Evolutionary conservation across 1,140 invertebrate genomes (phyloP).

Genomic region (Procambarus clarkii): DNA sequence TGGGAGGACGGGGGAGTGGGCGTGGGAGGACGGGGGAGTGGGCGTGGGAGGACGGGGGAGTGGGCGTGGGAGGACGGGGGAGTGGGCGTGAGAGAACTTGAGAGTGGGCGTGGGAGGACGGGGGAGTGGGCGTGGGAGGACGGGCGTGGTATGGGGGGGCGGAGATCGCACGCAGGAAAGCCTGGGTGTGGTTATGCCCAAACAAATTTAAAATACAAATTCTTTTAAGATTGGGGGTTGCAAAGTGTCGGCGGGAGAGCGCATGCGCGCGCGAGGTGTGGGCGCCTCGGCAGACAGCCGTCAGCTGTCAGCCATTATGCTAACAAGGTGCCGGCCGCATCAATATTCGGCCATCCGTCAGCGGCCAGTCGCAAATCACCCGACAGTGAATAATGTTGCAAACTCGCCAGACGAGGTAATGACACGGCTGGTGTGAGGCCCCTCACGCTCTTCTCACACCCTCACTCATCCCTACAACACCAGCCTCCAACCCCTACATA

Average conservation of each 20-base stretch:
- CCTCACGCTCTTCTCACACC: not conserved
- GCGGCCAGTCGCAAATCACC: constrained; percentile 4
- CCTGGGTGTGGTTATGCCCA: no score
- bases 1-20: no score
- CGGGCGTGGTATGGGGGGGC: no score
- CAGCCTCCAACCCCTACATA: not conserved
- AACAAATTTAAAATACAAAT: no score
- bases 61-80: no score
- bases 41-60: no score
- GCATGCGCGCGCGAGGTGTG: not conserved
- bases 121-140: no score
- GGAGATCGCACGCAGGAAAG: no score
- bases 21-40: no score
- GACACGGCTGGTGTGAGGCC: not conserved
- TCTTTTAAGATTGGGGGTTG: no score
- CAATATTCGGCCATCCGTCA: constrained; percentile 13
- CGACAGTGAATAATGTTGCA: constrained; percentile 3
- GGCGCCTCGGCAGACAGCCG: not conserved
- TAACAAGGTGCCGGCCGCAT: not conserved
- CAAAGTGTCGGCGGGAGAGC: not conserved
- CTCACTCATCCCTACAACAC: not conserved
- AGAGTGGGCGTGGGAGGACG: no score
- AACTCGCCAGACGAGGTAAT: constrained; percentile 4
- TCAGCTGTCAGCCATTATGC: constrained; percentile 16
- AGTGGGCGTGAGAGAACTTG: no score